Evolutionary conservation across 1,140 invertebrate genomes (phyloP), one percentile per base, ranked within the genome.

Genomic region (Diabrotica virgifera): DNA sequence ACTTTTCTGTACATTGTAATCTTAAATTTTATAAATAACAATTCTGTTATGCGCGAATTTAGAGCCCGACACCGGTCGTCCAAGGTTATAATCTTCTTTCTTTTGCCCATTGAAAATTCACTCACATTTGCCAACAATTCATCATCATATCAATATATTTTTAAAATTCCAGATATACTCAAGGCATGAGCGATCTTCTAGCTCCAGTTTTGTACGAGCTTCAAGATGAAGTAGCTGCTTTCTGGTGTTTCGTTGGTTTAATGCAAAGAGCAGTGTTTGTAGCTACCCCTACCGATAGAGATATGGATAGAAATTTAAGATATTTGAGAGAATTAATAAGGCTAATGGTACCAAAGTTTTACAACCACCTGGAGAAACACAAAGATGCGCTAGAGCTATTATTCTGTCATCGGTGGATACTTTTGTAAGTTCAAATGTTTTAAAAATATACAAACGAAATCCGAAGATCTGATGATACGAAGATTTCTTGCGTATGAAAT

Each of bases 161-260:
- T 24, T 24, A 61, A 50, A 4, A 52, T 68, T 71, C 54, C 50
- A 74, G 56, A 50, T 76, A 76, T 52, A 93, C 91, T 0, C 89
- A 94, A 83, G 91, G 94, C 7, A 97, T 97, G 94, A 96, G 94
- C 57, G 95, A 97, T 79, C 82, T 97, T 0, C 74, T 96, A 38
- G 92, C 94, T 13, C 94, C 94, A 0, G 86, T 97, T 5, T 74
- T 97, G 6, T 91, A 88, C 63, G 93, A 95, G 77, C 84, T 96
- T 11, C 89, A 92, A 74, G 90, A 94, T 72, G 94, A 97, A 78
- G 88, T 91, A 4, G 92, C 95, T 70, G 88, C 94, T 0, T 97
- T 95, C 77, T 96, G 94, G 93, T 96, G 94, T 75, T 97, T 97
- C 78, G 91, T 92, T 8, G 93, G 93, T 4, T 82, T 97, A 46